Conservation (phyloP, 2,797 vertebrate species). For the Enteromius argenteus region DNA sequence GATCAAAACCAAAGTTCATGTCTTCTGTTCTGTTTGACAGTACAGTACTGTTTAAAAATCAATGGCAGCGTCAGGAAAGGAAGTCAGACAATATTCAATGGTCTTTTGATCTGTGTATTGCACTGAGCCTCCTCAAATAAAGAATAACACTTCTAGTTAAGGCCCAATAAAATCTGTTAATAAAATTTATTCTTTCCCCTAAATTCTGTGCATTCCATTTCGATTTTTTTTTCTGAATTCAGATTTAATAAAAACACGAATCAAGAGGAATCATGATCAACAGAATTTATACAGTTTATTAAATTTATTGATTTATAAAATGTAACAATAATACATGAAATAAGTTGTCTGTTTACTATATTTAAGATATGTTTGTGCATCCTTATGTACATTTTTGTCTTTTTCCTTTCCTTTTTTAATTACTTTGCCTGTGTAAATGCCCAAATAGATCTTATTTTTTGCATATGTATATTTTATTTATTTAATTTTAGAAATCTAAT, state of each 20-base stretch:
- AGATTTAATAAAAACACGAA: too few species aligned
- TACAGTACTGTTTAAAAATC: slow-evolving; percentile 21
- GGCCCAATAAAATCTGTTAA: neutral
- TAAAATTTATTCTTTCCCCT: neutral
- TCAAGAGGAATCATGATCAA: neutral
- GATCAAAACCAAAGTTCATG: slow-evolving; percentile 21
- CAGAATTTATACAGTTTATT: neutral
- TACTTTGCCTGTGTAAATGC: neutral
- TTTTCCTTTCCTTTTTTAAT: neutral
- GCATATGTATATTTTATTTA: neutral
- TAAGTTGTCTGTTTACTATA: neutral
- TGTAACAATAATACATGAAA: neutral
- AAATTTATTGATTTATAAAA: neutral
- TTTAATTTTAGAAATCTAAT: neutral
- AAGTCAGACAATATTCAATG: slow-evolving; percentile 14
- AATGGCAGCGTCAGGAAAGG: slow-evolving; percentile 16
- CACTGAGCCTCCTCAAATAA: neutral
- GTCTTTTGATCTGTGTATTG: slow-evolving; percentile 13
- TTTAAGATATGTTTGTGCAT: neutral
- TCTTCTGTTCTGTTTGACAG: slow-evolving; percentile 17
- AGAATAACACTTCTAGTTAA: slow-evolving; percentile 6
- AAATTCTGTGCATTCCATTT: neutral
- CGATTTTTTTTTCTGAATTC: neutral
- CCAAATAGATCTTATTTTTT: neutral
- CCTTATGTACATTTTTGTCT: neutral